Evolutionary conservation across 2,113 vertebrate species (phyloP).

Genomic region (Scartelaos histophorus): DNA sequence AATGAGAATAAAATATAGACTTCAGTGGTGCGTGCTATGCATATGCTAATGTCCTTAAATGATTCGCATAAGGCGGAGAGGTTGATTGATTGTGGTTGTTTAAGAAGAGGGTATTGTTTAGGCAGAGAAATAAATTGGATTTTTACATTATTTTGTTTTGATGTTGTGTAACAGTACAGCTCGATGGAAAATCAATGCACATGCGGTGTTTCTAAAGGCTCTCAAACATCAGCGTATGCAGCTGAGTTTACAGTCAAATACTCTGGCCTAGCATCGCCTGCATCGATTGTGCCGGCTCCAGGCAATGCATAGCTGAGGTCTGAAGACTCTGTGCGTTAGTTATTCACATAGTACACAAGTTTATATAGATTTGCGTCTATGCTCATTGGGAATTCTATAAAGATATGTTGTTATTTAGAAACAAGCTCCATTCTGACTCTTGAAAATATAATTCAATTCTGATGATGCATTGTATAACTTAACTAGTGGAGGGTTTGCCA

Average conservation of each 20-base stretch:
- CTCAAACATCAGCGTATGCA: neutral
- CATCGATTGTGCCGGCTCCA: neutral
- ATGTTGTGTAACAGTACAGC: neutral
- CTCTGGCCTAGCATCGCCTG: neutral
- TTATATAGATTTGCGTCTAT: neutral
- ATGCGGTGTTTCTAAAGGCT: neutral
- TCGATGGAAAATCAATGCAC: neutral
- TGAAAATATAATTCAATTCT: neutral
- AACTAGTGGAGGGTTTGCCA: too few species aligned
- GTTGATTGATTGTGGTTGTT: neutral
- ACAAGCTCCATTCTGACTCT: neutral
- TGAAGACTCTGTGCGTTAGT: neutral
- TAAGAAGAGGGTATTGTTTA: neutral
- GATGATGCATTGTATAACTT: too few species aligned
- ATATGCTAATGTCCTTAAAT: conserved; percentile 3
- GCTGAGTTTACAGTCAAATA: neutral
- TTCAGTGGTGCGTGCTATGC: conserved; percentile 2
- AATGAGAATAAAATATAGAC: neutral
- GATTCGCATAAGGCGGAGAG: neutral
- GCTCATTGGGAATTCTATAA: neutral
- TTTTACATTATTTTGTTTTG: conserved; percentile 3
- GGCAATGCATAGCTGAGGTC: conserved; percentile 1
- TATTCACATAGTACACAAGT: neutral
- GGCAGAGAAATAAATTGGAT: neutral
- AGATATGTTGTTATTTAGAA: neutral